These are phyloP conservation scores for Globicephala melas DNA, from an alignment of 2,113 vertebrate genomes.

Conservation along the genomic window DNA sequence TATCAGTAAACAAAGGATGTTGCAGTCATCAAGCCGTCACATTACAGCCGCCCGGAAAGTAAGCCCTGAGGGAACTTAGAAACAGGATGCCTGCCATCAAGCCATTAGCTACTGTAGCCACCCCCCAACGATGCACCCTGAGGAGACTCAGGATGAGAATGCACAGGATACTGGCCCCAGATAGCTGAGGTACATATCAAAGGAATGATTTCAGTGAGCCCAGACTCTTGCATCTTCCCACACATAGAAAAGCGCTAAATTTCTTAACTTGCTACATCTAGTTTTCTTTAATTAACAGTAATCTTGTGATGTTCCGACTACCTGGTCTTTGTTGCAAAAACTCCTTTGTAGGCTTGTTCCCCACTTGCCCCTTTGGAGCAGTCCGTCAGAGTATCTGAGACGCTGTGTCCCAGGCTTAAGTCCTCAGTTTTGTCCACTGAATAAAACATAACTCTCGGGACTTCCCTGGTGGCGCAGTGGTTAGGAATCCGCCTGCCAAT, in stretches of 20 bases:
- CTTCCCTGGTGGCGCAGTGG: too few relatives aligned
- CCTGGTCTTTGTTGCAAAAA: not conserved
- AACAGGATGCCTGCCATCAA: not conserved
- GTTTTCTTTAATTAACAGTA: not conserved
- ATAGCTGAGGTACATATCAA: not conserved
- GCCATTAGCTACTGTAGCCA: not conserved
- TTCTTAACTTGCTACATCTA: not conserved
- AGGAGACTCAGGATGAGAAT: not conserved
- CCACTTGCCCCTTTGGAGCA: not conserved
- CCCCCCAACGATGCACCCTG: not conserved
- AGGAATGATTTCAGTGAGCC: not conserved
- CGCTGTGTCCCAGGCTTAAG: not conserved
- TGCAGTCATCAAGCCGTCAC: not conserved
- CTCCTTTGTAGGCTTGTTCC: not conserved
- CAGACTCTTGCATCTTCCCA: not conserved
- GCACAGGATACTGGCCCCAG: not conserved
- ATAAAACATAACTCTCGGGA: too few relatives aligned
- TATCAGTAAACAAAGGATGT: not conserved
- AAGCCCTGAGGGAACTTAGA: not conserved
- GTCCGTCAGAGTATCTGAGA: not conserved
- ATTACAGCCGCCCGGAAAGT: not conserved
- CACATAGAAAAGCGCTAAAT: not conserved
- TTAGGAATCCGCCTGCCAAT: too few relatives aligned
- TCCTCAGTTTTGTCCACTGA: not conserved
- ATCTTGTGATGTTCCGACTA: not conserved